Conservation (phyloP, 2,888 invertebrate species). For the Lycia hirtaria region DNA sequence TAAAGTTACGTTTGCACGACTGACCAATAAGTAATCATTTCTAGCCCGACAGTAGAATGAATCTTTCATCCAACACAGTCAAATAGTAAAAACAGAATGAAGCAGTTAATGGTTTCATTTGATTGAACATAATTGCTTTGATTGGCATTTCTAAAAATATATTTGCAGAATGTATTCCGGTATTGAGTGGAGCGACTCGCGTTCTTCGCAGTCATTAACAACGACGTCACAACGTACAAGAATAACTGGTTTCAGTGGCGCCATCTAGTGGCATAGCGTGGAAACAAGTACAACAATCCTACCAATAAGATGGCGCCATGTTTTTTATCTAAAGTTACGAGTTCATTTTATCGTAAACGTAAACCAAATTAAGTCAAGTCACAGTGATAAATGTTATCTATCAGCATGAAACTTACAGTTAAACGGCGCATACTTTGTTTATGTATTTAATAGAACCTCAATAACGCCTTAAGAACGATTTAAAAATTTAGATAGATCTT, state of each 20-base stretch:
- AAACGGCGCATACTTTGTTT: not conserved
- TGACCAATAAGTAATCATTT: constrained; percentile 13
- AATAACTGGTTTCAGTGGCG: constrained; percentile 13
- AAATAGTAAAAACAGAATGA: constrained; percentile 13
- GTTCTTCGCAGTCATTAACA: constrained; percentile 17
- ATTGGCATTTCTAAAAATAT: constrained; percentile 20
- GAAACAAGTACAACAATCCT: constrained; percentile 10
- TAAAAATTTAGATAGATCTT: too few relatives aligned
- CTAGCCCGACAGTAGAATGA: constrained; percentile 3
- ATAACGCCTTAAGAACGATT: too few relatives aligned
- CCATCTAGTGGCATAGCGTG: constrained; percentile 12
- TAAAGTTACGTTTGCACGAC: constrained; percentile 26
- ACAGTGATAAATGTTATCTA: constrained; percentile 16
- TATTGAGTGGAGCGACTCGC: constrained; percentile 12
- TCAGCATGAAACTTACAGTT: constrained; percentile 4
- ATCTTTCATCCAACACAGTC: constrained; percentile 6
- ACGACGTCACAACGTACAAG: constrained; percentile 12
- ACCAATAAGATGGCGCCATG: constrained; percentile 27
- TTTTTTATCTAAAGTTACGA: constrained; percentile 13
- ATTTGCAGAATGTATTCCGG: constrained; percentile 9
- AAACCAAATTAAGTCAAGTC: constrained; percentile 26
- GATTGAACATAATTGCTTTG: constrained; percentile 7
- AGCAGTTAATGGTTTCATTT: constrained; percentile 2
- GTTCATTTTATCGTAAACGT: constrained; percentile 23
- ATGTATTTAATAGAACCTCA: too few relatives aligned